These are phyloP conservation scores for Myathropa florea DNA, from an alignment of 2,888 invertebrate species.

Conservation along the genomic window DNA sequence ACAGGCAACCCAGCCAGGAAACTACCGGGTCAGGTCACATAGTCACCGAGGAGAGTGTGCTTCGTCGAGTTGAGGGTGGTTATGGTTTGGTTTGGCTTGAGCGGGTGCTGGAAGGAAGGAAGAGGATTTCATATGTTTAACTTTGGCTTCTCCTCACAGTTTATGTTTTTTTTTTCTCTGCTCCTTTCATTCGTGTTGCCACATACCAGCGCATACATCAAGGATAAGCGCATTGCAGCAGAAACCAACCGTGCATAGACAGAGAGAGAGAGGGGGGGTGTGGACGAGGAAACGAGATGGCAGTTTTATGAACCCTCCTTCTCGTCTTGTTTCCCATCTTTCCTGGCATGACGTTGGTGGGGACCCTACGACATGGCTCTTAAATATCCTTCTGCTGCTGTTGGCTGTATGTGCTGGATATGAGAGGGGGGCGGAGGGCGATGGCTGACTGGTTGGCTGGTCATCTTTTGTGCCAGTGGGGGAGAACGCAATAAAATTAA, in stretches of 20 bases:
- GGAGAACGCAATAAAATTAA: conserved; percentile 71
- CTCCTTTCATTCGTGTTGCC: conserved; percentile 57
- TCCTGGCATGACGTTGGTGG: conserved; percentile 20
- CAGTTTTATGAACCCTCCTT: conserved; percentile 52
- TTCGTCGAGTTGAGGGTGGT: conserved; percentile 21
- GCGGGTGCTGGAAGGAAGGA: conserved; percentile 13
- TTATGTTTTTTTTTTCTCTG: conserved; percentile 50
- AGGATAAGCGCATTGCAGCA: conserved; percentile 81
- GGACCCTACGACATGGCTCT: conserved; percentile 58
- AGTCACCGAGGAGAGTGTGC: too few species aligned
- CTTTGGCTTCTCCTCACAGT: conserved; percentile 69
- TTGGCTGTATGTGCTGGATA: conserved; percentile 17
- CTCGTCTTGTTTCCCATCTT: conserved; percentile 14
- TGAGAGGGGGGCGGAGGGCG: background rate
- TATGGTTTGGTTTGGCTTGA: conserved; percentile 8
- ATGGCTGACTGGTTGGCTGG: conserved; percentile 12
- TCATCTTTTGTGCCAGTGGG: conserved; percentile 67
- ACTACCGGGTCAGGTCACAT: conserved; percentile 66
- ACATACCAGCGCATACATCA: conserved; percentile 80
- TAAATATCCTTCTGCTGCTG: conserved; percentile 39
- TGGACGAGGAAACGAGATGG: conserved; percentile 10
- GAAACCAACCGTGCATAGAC: conserved; percentile 78
- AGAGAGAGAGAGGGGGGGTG: background rate
- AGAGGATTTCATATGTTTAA: conserved; percentile 69
- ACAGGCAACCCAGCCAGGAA: conserved; percentile 17